Conservation (phyloP, 1,140 invertebrate species). For the Probaryconus sp. region DNA sequence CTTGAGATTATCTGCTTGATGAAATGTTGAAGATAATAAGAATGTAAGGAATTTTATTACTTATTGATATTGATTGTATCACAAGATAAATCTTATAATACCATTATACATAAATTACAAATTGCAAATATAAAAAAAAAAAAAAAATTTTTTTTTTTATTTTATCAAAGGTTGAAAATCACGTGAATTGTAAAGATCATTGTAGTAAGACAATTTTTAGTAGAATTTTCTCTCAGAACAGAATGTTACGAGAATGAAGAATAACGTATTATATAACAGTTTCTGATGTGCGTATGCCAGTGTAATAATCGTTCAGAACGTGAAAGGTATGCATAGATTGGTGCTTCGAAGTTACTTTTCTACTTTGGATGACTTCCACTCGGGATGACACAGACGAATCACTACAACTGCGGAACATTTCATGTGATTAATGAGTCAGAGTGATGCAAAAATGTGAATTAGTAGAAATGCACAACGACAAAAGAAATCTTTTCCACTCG, state of each 20-base stretch:
- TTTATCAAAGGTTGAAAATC: too few relatives aligned
- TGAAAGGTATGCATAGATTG: constrained; percentile 33
- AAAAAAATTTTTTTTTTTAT: too few relatives aligned
- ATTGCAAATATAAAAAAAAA: too few relatives aligned
- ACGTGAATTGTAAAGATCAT: too few relatives aligned
- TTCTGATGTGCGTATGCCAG: constrained; percentile 19
- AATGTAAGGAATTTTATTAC: too few relatives aligned
- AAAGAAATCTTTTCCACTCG: constrained; percentile 9
- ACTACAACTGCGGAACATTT: constrained; percentile 6
- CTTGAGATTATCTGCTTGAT: too few relatives aligned
- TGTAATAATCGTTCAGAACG: constrained; percentile 20
- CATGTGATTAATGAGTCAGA: constrained; percentile 22
- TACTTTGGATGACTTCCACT: constrained; percentile 17
- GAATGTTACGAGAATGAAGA: neutral
- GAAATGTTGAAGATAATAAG: too few relatives aligned
- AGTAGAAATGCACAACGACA: neutral
- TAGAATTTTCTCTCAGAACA: too few relatives aligned
- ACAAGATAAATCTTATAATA: too few relatives aligned
- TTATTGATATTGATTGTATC: too few relatives aligned
- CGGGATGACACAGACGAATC: constrained; percentile 22
- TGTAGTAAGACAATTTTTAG: too few relatives aligned
- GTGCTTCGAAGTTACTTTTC: constrained; percentile 9
- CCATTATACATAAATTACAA: too few relatives aligned
- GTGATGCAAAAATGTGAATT: constrained; percentile 23
- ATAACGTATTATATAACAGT: constrained; percentile 19